A percentile compares a stretch with the other conserved stretches of the same genome.
Conservation (phyloP, 1,140 invertebrate genomes). For the Pogonomyrmex barbatus region DNA sequence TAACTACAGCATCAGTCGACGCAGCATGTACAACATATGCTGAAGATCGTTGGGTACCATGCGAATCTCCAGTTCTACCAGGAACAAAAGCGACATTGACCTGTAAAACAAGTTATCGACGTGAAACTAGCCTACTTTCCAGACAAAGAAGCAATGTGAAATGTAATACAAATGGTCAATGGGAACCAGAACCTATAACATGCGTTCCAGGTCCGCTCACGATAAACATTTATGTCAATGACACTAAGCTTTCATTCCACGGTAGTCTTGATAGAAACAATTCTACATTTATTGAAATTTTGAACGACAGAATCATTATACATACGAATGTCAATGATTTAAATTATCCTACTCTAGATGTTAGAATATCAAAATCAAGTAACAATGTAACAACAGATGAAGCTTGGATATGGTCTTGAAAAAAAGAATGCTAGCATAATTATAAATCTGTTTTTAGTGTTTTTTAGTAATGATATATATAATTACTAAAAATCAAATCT, state of each 20-base stretch:
- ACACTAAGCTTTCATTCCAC: slow-evolving; percentile 45
- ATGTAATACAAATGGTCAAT: slow-evolving; percentile 80
- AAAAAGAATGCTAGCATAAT: not conserved
- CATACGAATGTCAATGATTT: slow-evolving; percentile 16
- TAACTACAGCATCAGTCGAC: slow-evolving; percentile 71
- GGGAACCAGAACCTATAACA: slow-evolving; percentile 81
- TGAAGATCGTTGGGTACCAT: slow-evolving; percentile 65
- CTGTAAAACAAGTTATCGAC: slow-evolving; percentile 78
- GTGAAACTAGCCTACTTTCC: slow-evolving; percentile 67
- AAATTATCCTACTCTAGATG: slow-evolving; percentile 40
- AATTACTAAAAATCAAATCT: too few relatives aligned
- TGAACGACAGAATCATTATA: slow-evolving; percentile 65
- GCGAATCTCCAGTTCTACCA: slow-evolving; percentile 71
- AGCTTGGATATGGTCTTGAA: not conserved
- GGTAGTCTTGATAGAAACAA: slow-evolving; percentile 18
- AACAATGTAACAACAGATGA: not conserved
- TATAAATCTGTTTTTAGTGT: not conserved
- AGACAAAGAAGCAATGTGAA: slow-evolving; percentile 65
- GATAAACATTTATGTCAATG: slow-evolving; percentile 79
- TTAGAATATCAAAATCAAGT: slow-evolving; percentile 21
- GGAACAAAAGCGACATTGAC: slow-evolving; percentile 74
- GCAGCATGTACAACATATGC: slow-evolving; percentile 72
- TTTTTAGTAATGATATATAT: too few relatives aligned
- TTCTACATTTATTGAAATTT: slow-evolving; percentile 57
- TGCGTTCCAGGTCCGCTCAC: slow-evolving; percentile 82